Percentiles rank a stretch among this genome's conserved stretches.
phyloP scores from a whole-genome alignment of 2,113 vertebrate species.

The Vulpes lagopus region DNA sequence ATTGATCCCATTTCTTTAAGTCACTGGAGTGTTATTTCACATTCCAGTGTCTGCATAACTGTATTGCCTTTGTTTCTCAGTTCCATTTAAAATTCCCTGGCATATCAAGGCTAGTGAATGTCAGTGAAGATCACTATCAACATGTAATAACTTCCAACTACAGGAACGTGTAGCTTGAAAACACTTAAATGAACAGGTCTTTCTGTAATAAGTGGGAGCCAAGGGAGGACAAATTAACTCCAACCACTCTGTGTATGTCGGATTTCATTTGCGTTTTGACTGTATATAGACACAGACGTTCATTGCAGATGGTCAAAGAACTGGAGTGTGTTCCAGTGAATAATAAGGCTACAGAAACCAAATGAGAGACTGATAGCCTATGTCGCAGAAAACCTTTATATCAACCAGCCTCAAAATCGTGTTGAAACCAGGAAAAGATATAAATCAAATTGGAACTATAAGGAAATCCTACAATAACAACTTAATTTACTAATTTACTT shows the following conservation, averaged over 20 bases:
- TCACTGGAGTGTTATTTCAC: constrained; percentile 75
- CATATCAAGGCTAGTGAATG: constrained; percentile 81
- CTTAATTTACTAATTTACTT: constrained; percentile 9
- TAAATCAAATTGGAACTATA: background rate
- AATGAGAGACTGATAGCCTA: background rate
- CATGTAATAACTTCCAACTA: constrained; percentile 81
- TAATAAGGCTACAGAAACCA: constrained; percentile 46
- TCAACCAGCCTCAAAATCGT: background rate
- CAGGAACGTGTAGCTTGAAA: constrained; percentile 65
- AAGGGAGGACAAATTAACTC: constrained; percentile 79
- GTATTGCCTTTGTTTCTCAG: constrained; percentile 74
- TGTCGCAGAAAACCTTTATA: background rate
- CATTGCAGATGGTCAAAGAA: constrained; percentile 72
- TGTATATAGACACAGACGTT: constrained; percentile 10
- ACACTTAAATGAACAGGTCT: constrained; percentile 73
- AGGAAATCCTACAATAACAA: background rate
- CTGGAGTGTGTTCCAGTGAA: constrained; percentile 60
- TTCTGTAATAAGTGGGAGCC: constrained; percentile 67
- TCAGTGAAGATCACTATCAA: constrained; percentile 82
- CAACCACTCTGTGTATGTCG: constrained; percentile 73
- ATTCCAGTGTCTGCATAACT: constrained; percentile 74
- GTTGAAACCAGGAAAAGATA: background rate
- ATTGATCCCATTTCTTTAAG: constrained; percentile 70
- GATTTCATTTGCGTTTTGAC: constrained; percentile 83
- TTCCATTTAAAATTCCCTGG: constrained; percentile 81